Evolutionary conservation across 2,888 invertebrate species (phyloP).

Genomic region (Andrena chrysosceles): DNA sequence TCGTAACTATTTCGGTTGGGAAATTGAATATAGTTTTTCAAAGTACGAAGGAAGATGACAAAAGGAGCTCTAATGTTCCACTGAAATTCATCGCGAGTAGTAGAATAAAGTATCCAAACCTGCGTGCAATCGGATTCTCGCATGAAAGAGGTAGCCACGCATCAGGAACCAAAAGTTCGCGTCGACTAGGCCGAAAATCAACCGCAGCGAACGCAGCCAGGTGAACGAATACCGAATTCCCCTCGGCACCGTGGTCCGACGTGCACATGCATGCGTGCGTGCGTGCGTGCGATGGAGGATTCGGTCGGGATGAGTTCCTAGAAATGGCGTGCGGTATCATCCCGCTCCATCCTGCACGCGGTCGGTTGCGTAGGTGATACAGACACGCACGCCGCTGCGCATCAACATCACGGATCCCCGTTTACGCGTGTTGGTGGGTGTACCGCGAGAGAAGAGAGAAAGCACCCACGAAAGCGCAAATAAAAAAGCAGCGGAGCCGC

Average conservation of each 20-base stretch:
- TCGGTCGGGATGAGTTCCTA: constrained; percentile 77
- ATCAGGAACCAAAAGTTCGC: neutral
- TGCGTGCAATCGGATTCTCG: no score
- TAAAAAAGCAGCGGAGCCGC: neutral
- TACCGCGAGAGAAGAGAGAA: neutral
- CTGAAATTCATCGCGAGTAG: no score
- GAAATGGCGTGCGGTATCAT: constrained; percentile 81
- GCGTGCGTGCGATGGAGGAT: constrained; percentile 70
- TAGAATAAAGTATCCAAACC: no score
- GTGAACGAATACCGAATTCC: constrained; percentile 1
- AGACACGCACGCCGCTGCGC: constrained; percentile 68
- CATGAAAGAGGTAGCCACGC: no score
- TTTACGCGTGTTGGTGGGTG: constrained; percentile 37
- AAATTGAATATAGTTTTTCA: no score
- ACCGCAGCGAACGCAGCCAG: neutral
- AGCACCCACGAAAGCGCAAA: neutral
- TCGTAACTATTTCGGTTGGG: no score
- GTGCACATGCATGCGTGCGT: constrained; percentile 68
- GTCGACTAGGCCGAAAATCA: neutral
- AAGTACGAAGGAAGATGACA: no score
- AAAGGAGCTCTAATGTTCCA: no score
- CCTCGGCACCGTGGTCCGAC: constrained; percentile 60
- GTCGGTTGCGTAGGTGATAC: constrained; percentile 80
- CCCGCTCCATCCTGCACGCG: constrained; percentile 72
- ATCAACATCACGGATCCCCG: constrained; percentile 42